Base-by-base conservation (phyloP, 1,140 invertebrate species). In the Bombus fervidus region DNA sequence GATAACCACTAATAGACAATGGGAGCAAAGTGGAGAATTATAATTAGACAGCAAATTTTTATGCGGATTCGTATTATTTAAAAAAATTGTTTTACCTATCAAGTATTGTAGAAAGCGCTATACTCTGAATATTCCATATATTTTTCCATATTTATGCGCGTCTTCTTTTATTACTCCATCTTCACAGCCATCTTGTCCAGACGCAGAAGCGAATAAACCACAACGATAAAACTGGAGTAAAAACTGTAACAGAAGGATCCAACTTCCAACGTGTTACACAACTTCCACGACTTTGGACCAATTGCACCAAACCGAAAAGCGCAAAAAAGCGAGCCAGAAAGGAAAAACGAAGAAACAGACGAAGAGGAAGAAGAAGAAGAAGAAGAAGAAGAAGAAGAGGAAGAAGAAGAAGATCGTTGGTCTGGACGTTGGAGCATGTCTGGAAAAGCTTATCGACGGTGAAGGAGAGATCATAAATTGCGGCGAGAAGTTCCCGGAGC, bases 391-490 rank as follows among this genome's bases (percentile, higher is more conserved):
- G n/a, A 5, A 9, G 15, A 34, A 34, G 62, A 31, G 15, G 5
- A 64, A n/a, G 62, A 18, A 8, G 15, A 8, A 28, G 28, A 18
- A 5, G 5, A 66, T 66, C n/a, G 31, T 66, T 66, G 59, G 25
- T 62, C 12, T n/a, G 59, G 28, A 62, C 47, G 47, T 53, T 53
- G 47, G 59, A 62, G 25, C 25, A 62, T 28, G 28, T 25, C 57
- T 25, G 28, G 34, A 12, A 22, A 41, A 68, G 62, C 77, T 79
- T 68, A 68, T 79, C 39, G 59, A 47, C 66, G 39, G 18, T 31
- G 31, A 53, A 64, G 31, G 28, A 37, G 57, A 53, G 59, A 9
- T 66, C 81, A 59, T 83, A 83, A 83, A 82, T 74, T n/a, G 41
- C 57, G 22, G 25, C 64, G 64, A 53, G 8, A 31, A 59, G 47